Evolutionary conservation across 1,140 invertebrate species (phyloP), one percentile per base, ranked within the genome.

Genomic region (Polyergus mexicanus): DNA sequence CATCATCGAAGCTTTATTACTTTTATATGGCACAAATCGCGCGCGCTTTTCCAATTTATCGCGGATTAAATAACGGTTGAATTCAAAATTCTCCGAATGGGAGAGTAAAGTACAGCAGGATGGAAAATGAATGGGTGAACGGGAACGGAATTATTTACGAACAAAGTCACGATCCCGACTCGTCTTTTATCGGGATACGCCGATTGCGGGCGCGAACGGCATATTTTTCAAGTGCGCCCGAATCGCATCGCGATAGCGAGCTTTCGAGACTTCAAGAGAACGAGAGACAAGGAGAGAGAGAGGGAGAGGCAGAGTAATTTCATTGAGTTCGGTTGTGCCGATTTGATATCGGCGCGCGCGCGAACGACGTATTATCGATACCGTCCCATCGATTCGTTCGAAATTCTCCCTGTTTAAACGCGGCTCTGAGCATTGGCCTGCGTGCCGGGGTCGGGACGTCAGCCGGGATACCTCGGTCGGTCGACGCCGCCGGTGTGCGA

Each of bases 281-380:
- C 16, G 60, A 19, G 25, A 60, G 25, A n/a, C n/a, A 35, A 28
- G 19, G 58, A 13, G n/a, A 41, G 35, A n/a, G 63, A 41, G n/a
- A 22, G 35, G 22, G 35, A 4, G 35, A 22, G 13, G 3, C 35
- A 11, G 35, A 41, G 66, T 74, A 74, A 83, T 83, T 58, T 58
- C 78, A 83, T 83, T 47, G 66, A 81, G 58, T 81, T 81, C 35
- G 54, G 35, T 19, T 25, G 63, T 41, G 32, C 13, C 78, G 78
- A 83, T 83, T 74, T 41, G 78, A 72, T 74, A 83, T 44, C 8
- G 22, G 8, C 10, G 38, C 66, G 44, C 44, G 68, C 28, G 22
- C 68, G 54, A 72, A n/a, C 38, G 41, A 71, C 25, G 25, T 72
- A 83, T 72, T 60, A 83, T 81, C 78, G 78, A 72, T 81, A 60